A percentile compares a stretch with the other conserved stretches of the same genome.
Evolutionary conservation across 2,797 vertebrate species (phyloP).

Genomic region (Spea hammondii): DNA sequence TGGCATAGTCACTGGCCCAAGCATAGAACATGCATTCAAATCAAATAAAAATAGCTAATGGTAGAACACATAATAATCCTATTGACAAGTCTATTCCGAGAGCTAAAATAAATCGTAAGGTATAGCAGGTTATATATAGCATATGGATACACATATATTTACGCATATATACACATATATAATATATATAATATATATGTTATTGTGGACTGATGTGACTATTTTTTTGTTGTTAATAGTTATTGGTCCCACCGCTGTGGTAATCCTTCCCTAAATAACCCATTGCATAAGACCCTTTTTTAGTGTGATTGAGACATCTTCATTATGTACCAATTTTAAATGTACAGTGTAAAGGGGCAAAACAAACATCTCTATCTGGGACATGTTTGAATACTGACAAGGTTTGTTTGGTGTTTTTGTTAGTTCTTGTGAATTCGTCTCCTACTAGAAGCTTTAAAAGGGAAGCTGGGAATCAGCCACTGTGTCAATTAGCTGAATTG

Average conservation of each 20-base stretch:
- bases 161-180: no score
- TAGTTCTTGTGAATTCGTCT: conserved; percentile 41
- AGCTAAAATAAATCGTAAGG: no score
- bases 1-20: no score
- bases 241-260: not conserved
- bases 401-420: conserved; percentile 44
- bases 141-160: no score
- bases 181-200: no score
- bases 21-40: no score
- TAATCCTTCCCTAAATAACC: conserved; percentile 8
- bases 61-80: no score
- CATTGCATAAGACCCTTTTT: not conserved
- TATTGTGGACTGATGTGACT: no score
- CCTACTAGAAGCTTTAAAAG: conserved; percentile 44
- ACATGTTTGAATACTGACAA: conserved; percentile 47
- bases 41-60: no score
- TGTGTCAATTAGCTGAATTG: conserved; percentile 45
- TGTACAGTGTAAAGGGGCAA: conserved; percentile 36
- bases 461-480: conserved; percentile 44
- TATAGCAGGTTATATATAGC: no score
- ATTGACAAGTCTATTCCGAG: no score
- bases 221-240: no score
- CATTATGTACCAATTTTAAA: conserved; percentile 20
- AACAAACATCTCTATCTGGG: conserved; percentile 37
- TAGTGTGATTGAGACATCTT: conserved; percentile 3